Percentiles rank a stretch among this genome's conserved stretches.
Conservation (phyloP, 2,797 vertebrate species). For the Sorex maritimensis region DNA sequence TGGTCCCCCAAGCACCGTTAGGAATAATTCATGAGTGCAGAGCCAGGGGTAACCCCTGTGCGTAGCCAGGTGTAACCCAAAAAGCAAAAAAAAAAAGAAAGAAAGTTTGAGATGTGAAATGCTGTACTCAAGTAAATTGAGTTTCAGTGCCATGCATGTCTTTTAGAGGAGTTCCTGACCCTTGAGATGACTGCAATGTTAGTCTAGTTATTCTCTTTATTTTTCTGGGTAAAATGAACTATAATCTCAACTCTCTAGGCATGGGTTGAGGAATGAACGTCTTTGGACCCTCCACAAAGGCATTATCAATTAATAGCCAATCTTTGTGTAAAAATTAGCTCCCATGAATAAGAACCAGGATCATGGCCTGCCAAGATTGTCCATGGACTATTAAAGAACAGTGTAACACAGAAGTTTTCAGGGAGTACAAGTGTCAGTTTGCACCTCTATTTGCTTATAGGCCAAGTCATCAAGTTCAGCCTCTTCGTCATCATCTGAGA, state of each 20-base stretch:
- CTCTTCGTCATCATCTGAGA: neutral
- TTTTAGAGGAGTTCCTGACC: neutral
- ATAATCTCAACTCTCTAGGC: neutral
- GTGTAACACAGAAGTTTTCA: neutral
- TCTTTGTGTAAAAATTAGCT: slow-evolving; percentile 17
- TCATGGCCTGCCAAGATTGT: neutral
- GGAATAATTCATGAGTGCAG: too few species aligned
- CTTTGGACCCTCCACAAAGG: too few species aligned
- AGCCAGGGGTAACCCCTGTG: too few species aligned
- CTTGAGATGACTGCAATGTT: neutral
- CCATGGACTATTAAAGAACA: neutral
- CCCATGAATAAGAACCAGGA: neutral
- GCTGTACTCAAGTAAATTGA: neutral
- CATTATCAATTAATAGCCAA: neutral
- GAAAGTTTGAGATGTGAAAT: neutral
- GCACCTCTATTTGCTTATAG: neutral
- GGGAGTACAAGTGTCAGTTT: slow-evolving; percentile 14
- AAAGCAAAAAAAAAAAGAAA: too few species aligned
- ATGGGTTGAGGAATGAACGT: too few species aligned
- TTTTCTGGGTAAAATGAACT: slow-evolving; percentile 42
- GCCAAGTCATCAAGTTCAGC: neutral
- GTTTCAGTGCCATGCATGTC: neutral
- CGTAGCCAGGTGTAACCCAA: too few species aligned
- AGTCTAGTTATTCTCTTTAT: neutral
- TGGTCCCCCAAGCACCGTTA: too few species aligned